A percentile compares a stretch with the other conserved stretches of the same genome.
Evolutionary conservation across 2,797 vertebrate species (phyloP).

Genomic region (Acridotheres tristis): DNA sequence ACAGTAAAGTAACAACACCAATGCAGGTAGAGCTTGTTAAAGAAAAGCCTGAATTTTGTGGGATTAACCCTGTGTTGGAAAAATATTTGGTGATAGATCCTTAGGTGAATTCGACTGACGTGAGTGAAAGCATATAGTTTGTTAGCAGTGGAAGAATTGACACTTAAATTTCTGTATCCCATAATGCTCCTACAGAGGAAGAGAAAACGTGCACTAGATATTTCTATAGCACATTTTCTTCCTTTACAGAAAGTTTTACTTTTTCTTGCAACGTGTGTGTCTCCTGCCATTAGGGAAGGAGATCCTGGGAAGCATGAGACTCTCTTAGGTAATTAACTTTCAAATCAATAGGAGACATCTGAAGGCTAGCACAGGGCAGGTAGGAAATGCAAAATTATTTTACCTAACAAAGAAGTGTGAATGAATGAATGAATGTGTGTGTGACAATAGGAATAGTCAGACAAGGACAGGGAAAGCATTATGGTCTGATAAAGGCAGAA

Average conservation of each 20-base stretch:
- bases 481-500: constrained; percentile 49
- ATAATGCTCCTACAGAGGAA: not conserved
- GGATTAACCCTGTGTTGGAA: not conserved
- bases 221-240: not conserved
- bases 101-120: not conserved
- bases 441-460: constrained; percentile 29
- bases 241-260: not conserved
- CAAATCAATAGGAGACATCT: constrained; percentile 51
- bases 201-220: not conserved
- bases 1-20: not conserved
- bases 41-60: not conserved
- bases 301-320: constrained; percentile 33
- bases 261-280: not conserved
- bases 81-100: not conserved
- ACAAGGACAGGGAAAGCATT: constrained; percentile 32
- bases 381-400: constrained; percentile 59
- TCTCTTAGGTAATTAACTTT: constrained; percentile 70
- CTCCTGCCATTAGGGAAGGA: constrained; percentile 2
- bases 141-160: not conserved
- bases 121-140: not conserved
- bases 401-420: constrained; percentile 53
- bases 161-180: not conserved
- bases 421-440: constrained; percentile 45
- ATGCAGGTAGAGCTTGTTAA: not conserved
- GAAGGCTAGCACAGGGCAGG: constrained; percentile 14